These are phyloP conservation scores for Trichogramma evanescens DNA, from an alignment of 2,888 invertebrate genomes.

Conservation along the genomic window DNA sequence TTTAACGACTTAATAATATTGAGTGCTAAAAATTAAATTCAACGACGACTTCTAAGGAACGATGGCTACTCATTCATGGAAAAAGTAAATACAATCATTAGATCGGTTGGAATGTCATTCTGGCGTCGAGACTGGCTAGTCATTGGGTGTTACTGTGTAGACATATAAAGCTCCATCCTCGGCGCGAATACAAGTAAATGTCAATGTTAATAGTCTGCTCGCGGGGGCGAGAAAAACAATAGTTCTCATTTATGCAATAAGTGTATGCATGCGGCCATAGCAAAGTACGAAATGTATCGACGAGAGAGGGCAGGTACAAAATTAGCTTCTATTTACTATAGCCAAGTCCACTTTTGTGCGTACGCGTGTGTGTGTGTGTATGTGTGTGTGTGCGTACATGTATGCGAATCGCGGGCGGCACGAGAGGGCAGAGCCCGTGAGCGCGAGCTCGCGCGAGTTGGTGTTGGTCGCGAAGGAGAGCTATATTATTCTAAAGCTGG, in stretches of 20 bases:
- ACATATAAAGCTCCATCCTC: not conserved
- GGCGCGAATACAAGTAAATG: constrained; percentile 13
- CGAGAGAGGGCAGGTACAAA: not conserved
- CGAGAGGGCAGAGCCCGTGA: not conserved
- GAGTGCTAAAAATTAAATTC: too few species aligned
- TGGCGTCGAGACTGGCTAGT: too few species aligned
- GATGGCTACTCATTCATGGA: too few species aligned
- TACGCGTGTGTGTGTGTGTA: not conserved
- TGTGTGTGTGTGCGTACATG: not conserved
- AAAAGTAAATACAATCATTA: too few species aligned
- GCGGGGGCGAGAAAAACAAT: constrained; percentile 8
- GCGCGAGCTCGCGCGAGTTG: not conserved
- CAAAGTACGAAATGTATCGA: not conserved
- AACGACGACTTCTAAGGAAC: too few species aligned
- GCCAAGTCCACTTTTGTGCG: too few species aligned
- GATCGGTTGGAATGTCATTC: too few species aligned
- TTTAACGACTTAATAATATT: too few species aligned
- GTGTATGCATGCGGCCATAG: not conserved
- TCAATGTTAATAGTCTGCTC: constrained; percentile 19
- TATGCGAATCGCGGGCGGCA: not conserved
- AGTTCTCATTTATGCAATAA: not conserved
- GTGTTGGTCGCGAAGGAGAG: constrained; percentile 2
- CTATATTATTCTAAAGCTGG: constrained; percentile 1
- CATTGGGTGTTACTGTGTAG: too few species aligned
- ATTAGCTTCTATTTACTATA: too few species aligned